Evolutionary conservation across 1,140 invertebrate species (phyloP), one percentile per base, ranked within the genome.

Genomic region (Leguminivora glycinivorella): DNA sequence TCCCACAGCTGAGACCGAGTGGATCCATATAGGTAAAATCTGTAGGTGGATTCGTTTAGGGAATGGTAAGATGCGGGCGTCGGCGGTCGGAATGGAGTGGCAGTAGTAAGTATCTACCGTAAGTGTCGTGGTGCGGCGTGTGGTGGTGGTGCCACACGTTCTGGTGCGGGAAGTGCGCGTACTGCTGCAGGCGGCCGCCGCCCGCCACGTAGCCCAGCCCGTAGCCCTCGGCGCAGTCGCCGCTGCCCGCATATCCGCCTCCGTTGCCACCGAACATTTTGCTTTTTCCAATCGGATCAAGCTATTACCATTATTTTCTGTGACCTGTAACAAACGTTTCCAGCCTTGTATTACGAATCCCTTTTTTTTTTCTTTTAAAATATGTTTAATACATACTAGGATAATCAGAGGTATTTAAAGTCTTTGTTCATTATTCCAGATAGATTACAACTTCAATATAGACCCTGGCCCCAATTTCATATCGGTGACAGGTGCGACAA

Each of bases 91-190:
- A 34, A 67, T 68, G 58, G 17, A 81, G 38, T 77, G 69, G 72
- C 70, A 75, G n/a, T 72, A 74, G 43, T 76, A 77, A 70, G 69
- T 74, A 82, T 85, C 83, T 74, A 82, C 85, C 83, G 74, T 87
- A 85, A 14, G 83, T 69, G 78, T 88, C 85, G 76, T 92, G 88
- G 73, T 90, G 83, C 68, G 86, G 73, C 22, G 83, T 78, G 77
- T 90, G 82, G 78, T 84, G 75, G 79, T 89, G 87, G 52, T 88
- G 85, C 88, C 86, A 91, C 24, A 87, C 84, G 75, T 86, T 87
- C 81, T 90, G 88, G 67, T 89, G 89, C 56, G 88, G 87, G 83
- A 87, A 87, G 83, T 84, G 85, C 58, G 84, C 83, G 77, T 87
- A 85, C 79, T 88, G 88, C 82, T 84, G 87, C 80, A 85, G 81